Evolutionary conservation across 2,113 vertebrate genomes (phyloP), one percentile per base, ranked within the genome.

Genomic region (Astur gentilis): DNA sequence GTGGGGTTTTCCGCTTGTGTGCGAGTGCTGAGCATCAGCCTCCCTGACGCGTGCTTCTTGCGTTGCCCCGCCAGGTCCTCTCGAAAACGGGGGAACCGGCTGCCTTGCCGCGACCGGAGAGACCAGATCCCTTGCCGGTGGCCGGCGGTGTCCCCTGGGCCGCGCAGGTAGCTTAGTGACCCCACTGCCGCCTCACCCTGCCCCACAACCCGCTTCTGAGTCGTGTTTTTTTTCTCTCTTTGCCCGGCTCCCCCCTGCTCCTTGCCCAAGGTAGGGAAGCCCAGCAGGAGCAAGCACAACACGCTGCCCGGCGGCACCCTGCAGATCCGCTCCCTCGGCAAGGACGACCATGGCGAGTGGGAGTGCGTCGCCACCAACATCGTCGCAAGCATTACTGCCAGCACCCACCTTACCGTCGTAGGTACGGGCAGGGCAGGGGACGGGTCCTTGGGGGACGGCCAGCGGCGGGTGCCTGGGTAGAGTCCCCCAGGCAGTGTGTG

Each of bases 301-400:
- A 98, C 99, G 97, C 98, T 99, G 98, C 98, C 99, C 60, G 99
- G 99, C 13, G 99, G 99, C 97, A 99, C 99, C 98, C 98, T 99
- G 96, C 99, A 99, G 97, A 99, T 99, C 95, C 97, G 99, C 88
- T 99, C 99, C 90, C 98, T 99, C 97, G 99, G 99, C 98, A 99
- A 99, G 98, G 99, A 99, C 80, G 99, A 99, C 98, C 99, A 99
- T 3, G 99, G 99, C 97, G 99, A 99, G 97, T 99, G 99, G 99
- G 99, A 99, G 98, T 99, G 99, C 93, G 97, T 99, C 13, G 99
- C 99, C 97, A 99, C 99, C 98, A 99, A 99, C 62, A 98, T 99
- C 83, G 99, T 99, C 97, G 99, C 99, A 13, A 99, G 99, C 99
- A 99, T 99, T 98, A 99, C 99, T 99, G 99, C 99, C 99, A 99